Conservation (phyloP, 2,888 invertebrate species). For the Hecatera dysodea region DNA sequence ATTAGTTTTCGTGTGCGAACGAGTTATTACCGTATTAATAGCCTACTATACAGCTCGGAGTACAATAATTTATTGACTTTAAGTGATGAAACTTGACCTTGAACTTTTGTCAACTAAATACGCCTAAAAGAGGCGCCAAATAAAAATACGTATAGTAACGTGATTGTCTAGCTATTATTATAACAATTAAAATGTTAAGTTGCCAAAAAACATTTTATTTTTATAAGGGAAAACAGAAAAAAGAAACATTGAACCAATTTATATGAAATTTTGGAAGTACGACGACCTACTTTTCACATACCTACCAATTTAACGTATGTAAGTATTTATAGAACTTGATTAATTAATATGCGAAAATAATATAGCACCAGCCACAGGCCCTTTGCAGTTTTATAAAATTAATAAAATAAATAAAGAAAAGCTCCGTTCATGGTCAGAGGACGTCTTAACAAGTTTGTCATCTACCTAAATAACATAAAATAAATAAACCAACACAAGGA, state of each 20-base stretch:
- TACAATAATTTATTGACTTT: conserved; percentile 55
- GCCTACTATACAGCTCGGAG: neutral
- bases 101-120: conserved; percentile 56
- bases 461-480: conserved; percentile 27
- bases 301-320: too few species aligned
- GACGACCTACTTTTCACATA: neutral
- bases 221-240: too few species aligned
- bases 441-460: conserved; percentile 35
- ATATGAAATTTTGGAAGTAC: neutral
- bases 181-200: neutral
- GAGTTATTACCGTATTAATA: conserved; percentile 22
- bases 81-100: conserved; percentile 49
- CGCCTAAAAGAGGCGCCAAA: conserved; percentile 33
- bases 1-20: conserved; percentile 5
- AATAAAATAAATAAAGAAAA: conserved; percentile 26
- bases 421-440: conserved; percentile 40
- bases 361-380: neutral
- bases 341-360: neutral
- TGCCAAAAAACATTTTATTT: too few species aligned
- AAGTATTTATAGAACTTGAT: too few species aligned
- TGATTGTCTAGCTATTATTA: neutral
- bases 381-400: conserved; percentile 6
- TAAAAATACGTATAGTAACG: conserved; percentile 27
- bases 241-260: neutral
- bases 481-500: conserved; percentile 43